Evolutionary conservation across 2,113 vertebrate species (phyloP).

Genomic region (Ameiurus melas): DNA sequence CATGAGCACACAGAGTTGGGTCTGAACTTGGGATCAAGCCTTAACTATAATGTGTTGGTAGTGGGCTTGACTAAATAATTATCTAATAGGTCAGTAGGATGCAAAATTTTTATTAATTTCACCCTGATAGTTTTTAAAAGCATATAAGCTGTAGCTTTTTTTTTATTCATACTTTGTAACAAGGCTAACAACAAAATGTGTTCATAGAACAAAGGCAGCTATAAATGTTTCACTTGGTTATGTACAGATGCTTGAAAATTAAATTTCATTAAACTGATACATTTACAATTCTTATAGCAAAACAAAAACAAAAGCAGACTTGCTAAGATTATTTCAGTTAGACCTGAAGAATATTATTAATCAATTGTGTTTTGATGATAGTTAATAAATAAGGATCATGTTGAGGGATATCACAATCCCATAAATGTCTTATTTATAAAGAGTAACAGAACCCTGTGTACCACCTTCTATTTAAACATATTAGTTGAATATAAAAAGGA

Average conservation of each 20-base stretch:
- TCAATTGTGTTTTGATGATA: not conserved
- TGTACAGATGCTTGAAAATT: not conserved
- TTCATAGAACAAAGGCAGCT: not conserved
- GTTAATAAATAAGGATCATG: not conserved
- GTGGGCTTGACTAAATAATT: not conserved
- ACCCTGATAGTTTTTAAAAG: not conserved
- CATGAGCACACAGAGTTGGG: not conserved
- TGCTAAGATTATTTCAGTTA: not conserved
- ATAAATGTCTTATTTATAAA: not conserved
- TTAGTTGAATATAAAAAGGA: not conserved
- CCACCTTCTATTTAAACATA: not conserved
- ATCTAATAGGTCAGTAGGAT: not conserved
- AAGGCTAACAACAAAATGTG: not conserved
- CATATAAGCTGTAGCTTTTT: not conserved
- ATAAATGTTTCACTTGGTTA: not conserved
- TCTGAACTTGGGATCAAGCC: not conserved
- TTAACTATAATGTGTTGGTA: slow-evolving; percentile 6
- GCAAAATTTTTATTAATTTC: not conserved
- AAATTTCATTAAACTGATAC: not conserved
- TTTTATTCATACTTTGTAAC: not conserved
- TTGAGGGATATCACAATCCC: not conserved
- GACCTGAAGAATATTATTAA: not conserved
- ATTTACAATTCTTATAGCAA: not conserved
- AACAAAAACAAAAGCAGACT: not conserved
- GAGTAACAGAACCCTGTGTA: not conserved